Conservation (phyloP, 2,888 invertebrate species). For the Diplolepis rosae region DNA sequence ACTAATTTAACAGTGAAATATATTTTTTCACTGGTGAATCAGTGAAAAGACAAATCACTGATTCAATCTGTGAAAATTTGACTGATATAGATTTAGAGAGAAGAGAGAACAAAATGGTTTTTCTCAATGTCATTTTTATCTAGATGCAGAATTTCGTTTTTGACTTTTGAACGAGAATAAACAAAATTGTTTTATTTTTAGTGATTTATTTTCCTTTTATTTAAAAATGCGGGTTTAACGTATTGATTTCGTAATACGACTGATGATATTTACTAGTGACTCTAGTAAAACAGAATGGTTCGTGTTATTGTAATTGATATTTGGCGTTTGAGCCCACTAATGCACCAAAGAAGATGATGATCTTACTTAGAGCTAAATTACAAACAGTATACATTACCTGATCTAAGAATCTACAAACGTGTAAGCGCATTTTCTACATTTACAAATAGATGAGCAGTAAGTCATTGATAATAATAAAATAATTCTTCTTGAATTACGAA, state of each 20-base stretch:
- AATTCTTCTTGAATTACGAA: not conserved
- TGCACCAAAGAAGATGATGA: conserved; percentile 46
- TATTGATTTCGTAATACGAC: conserved; percentile 5
- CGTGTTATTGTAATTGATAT: conserved; percentile 47
- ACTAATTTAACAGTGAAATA: no score
- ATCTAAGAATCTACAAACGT: conserved; percentile 44
- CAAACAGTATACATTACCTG: conserved; percentile 66
- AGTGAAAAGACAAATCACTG: no score
- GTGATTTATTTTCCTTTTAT: no score
- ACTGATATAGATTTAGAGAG: no score
- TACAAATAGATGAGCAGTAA: conserved; percentile 17
- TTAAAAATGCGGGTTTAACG: conserved; percentile 15
- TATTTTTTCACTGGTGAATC: no score
- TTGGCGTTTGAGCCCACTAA: conserved; percentile 44
- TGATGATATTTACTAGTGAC: conserved; percentile 36
- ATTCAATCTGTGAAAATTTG: no score
- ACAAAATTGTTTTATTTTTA: no score
- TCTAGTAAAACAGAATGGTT: conserved; percentile 38
- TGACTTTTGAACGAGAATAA: no score
- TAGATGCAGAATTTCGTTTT: not conserved
- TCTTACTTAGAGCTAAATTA: conserved; percentile 58
- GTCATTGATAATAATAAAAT: conserved; percentile 5
- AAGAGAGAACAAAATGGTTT: not conserved
- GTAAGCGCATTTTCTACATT: conserved; percentile 35
- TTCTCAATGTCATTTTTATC: not conserved